Evolutionary conservation across 2,113 vertebrate species (phyloP).

Genomic region (Haemorhous mexicanus): DNA sequence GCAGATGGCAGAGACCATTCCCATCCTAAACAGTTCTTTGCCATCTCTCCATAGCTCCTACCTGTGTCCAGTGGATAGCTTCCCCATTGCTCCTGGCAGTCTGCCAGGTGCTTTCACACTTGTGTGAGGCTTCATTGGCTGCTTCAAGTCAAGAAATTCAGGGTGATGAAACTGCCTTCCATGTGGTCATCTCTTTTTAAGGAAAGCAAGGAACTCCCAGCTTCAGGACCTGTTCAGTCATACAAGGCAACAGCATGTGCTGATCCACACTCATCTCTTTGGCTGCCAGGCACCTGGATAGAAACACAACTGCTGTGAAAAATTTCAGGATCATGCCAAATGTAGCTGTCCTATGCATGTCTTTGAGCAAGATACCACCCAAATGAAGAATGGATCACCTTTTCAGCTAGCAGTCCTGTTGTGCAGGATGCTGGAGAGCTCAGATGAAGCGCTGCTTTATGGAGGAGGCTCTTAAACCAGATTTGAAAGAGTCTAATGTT

Average conservation of each 20-base stretch:
- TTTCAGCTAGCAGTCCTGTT: neutral
- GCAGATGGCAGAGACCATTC: neutral
- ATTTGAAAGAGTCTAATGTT: neutral
- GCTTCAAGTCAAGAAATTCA: neutral
- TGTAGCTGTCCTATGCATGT: neutral
- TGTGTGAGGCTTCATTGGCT: neutral
- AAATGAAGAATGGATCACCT: neutral
- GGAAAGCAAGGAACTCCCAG: neutral
- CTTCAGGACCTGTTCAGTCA: neutral
- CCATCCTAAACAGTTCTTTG: neutral
- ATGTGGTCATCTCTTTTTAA: neutral
- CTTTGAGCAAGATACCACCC: neutral
- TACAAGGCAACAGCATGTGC: rapidly evolving
- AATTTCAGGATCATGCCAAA: neutral
- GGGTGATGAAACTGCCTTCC: neutral
- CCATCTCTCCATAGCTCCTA: neutral
- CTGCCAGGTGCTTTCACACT: neutral
- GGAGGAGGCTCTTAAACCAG: neutral
- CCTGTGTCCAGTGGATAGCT: neutral
- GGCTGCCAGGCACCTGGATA: neutral
- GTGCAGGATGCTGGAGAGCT: neutral
- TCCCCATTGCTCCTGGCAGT: neutral
- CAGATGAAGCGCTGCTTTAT: neutral
- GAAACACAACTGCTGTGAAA: neutral
- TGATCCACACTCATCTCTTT: rapidly evolving